Evolutionary conservation across 2,797 vertebrate species (phyloP).

Genomic region (Ctenopoma multispine): DNA sequence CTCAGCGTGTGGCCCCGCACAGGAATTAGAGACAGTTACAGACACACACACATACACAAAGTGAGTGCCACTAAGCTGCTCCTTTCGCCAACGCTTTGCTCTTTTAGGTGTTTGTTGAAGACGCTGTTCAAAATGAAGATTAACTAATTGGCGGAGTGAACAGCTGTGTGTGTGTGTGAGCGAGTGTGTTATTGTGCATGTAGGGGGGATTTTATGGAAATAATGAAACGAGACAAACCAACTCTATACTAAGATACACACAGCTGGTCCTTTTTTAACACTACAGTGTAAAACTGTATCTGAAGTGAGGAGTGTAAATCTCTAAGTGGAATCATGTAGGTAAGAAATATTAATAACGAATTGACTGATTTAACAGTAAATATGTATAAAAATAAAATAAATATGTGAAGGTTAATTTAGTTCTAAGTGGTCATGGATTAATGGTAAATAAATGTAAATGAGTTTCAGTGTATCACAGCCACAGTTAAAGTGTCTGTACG

Average conservation of each 20-base stretch:
- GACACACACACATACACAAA: conserved; percentile 50
- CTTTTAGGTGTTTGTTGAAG: conserved; percentile 68
- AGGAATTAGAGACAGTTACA: conserved; percentile 78
- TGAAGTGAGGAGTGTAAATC: conserved; percentile 17
- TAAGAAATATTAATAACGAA: not conserved
- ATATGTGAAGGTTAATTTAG: not conserved
- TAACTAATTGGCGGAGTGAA: conserved; percentile 46
- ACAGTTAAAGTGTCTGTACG: conserved; percentile 17
- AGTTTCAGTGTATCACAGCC: conserved; percentile 16
- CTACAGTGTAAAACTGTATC: conserved; percentile 11
- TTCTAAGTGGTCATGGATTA: not conserved
- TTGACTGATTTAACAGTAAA: conserved; percentile 15
- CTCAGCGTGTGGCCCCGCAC: conserved; percentile 84
- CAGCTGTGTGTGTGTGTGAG: conserved; percentile 23
- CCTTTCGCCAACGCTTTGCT: conserved; percentile 72
- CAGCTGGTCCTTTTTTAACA: not conserved
- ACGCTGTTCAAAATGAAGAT: conserved; percentile 61
- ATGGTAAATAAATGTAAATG: conserved; percentile 7
- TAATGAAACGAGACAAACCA: conserved; percentile 10
- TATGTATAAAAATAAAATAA: conserved; percentile 14
- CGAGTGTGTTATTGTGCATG: conserved; percentile 2
- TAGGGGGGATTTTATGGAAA: conserved; percentile 27
- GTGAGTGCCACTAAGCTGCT: conserved; percentile 63
- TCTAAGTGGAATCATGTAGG: not conserved
- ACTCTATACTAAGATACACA: not conserved